phyloP scores from a whole-genome alignment of 2,113 vertebrate genomes.

The Cettia cetti region DNA sequence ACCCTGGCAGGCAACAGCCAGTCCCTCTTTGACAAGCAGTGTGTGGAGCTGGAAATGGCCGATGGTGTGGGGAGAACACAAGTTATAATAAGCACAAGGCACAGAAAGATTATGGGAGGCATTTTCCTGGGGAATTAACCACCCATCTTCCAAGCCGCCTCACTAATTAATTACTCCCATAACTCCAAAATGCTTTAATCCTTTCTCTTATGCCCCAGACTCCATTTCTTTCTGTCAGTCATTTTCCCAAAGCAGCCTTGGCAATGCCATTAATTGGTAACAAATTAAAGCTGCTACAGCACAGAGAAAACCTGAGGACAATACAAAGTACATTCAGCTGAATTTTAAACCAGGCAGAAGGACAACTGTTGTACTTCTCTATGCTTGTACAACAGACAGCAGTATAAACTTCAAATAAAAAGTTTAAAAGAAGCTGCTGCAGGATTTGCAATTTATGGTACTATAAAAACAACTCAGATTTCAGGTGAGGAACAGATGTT shows the following conservation, averaged over 20 bases:
- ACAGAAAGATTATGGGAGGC: background rate
- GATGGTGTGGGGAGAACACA: rapidly evolving
- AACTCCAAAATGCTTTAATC: background rate
- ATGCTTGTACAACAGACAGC: background rate
- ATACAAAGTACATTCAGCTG: background rate
- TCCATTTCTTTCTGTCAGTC: background rate
- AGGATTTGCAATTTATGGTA: background rate
- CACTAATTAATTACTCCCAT: background rate
- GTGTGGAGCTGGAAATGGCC: rapidly evolving
- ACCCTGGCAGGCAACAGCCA: background rate
- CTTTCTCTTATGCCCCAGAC: background rate
- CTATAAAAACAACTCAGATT: background rate
- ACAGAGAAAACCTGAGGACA: background rate
- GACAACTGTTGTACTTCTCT: background rate
- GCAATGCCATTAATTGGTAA: background rate
- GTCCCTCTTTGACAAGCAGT: background rate
- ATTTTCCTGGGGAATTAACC: background rate
- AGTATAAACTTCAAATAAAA: background rate
- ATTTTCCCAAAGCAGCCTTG: background rate
- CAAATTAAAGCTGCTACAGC: background rate
- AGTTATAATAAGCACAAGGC: background rate
- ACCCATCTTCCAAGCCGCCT: background rate
- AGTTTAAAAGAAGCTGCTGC: background rate
- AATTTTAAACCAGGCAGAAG: background rate
- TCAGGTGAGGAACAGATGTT: background rate